Evolutionary conservation across 2,888 invertebrate species (phyloP).

Genomic region (Pimpla rufipes): DNA sequence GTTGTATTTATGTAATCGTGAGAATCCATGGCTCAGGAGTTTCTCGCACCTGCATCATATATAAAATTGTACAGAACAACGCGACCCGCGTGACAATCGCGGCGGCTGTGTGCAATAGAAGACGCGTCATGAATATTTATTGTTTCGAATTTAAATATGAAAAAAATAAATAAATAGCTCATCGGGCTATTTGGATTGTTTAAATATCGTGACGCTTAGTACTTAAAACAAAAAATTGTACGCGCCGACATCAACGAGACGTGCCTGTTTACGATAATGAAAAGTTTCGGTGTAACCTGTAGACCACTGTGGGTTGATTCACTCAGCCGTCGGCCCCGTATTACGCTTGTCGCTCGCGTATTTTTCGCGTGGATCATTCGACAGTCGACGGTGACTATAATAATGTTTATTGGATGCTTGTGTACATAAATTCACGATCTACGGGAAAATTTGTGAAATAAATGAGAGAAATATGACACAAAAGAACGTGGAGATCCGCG

Average conservation of each 20-base stretch:
- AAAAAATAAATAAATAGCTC: neutral
- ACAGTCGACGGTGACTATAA: no score
- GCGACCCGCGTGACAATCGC: slow-evolving; percentile 16
- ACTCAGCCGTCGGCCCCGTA: no score
- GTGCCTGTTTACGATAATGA: no score
- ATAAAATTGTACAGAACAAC: slow-evolving; percentile 49
- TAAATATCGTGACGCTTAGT: neutral
- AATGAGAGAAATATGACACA: neutral
- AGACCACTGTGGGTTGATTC: no score
- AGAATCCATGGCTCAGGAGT: slow-evolving; percentile 14
- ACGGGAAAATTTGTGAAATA: no score
- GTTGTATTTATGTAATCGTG: slow-evolving; percentile 11
- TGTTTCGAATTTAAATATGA: neutral
- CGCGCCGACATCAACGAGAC: no score
- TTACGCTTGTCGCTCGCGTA: no score
- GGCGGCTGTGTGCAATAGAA: slow-evolving; percentile 35
- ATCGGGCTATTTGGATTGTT: slow-evolving; percentile 16
- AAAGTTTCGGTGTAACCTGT: no score
- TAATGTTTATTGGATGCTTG: no score
- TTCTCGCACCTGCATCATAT: slow-evolving; percentile 9
- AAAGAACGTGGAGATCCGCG: neutral
- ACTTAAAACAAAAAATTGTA: no score
- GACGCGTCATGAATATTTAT: slow-evolving; percentile 36
- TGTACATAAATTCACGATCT: no score
- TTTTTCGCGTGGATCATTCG: no score